Conservation (phyloP, 2,113 vertebrate species). For the Nibea coibor region DNA sequence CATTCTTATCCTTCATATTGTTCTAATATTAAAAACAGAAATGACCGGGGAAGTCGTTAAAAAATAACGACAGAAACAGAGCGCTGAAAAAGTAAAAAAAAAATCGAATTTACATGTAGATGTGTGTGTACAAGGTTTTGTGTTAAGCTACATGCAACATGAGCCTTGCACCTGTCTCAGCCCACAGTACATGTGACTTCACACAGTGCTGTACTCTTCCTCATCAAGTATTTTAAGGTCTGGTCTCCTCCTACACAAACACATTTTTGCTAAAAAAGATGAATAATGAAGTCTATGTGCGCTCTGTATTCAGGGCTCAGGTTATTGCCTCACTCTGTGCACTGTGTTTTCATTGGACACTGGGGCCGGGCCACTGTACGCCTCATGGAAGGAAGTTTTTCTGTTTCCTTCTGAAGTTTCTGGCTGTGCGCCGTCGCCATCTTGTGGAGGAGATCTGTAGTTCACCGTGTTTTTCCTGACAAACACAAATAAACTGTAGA, state of each 20-base stretch:
- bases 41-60: neutral
- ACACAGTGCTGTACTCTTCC: neutral
- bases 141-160: neutral
- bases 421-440: conserved; percentile 49
- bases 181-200: neutral
- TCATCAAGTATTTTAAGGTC: neutral
- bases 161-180: neutral
- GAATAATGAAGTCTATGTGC: neutral
- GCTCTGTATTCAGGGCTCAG: neutral
- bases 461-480: conserved; percentile 57
- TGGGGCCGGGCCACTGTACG: neutral
- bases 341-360: neutral
- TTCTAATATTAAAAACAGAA: conserved; percentile 4
- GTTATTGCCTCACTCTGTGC: neutral
- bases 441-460: conserved; percentile 38
- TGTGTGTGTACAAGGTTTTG: neutral
- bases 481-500: neutral
- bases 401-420: neutral
- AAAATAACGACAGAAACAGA: neutral
- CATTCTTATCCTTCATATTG: neutral
- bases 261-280: neutral
- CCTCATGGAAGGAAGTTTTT: neutral
- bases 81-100: neutral
- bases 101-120: neutral
- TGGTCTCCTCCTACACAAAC: neutral